These are phyloP conservation scores for Coreius guichenoti DNA, from an alignment of 2,797 vertebrate species.

Conservation along the genomic window DNA sequence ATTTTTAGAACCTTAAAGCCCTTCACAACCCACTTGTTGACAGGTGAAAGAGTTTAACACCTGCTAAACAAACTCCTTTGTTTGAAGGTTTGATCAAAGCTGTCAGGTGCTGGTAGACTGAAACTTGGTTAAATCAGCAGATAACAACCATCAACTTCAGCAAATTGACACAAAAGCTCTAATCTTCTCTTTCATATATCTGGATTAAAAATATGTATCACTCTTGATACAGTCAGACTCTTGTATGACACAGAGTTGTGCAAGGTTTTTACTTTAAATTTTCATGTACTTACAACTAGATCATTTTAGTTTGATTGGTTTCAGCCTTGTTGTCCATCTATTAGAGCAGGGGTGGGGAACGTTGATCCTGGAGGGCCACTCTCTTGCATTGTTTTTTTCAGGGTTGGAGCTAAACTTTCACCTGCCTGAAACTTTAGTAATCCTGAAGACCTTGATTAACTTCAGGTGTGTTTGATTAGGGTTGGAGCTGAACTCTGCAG, in stretches of 20 bases:
- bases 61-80: background rate
- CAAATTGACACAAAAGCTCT: background rate
- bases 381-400: too few relatives aligned
- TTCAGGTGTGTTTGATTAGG: too few relatives aligned
- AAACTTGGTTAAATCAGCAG: background rate
- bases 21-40: slow-evolving; percentile 22
- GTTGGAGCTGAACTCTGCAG: too few relatives aligned
- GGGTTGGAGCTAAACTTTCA: too few relatives aligned
- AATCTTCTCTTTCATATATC: background rate
- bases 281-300: background rate
- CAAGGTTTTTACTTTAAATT: background rate
- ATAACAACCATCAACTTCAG: background rate
- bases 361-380: too few relatives aligned
- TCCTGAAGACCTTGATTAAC: too few relatives aligned
- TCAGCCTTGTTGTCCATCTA: background rate
- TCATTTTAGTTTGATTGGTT: background rate
- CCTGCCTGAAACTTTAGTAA: too few relatives aligned
- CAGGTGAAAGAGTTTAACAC: slow-evolving; percentile 11
- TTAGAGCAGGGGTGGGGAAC: too few relatives aligned
- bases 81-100: slow-evolving; percentile 14
- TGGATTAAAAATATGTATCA: background rate
- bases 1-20: slow-evolving; percentile 31
- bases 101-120: background rate
- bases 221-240: background rate
- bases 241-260: background rate